These are phyloP conservation scores for Penaeus chinensis DNA, from an alignment of 1,140 invertebrate genomes.

Conservation along the genomic window DNA sequence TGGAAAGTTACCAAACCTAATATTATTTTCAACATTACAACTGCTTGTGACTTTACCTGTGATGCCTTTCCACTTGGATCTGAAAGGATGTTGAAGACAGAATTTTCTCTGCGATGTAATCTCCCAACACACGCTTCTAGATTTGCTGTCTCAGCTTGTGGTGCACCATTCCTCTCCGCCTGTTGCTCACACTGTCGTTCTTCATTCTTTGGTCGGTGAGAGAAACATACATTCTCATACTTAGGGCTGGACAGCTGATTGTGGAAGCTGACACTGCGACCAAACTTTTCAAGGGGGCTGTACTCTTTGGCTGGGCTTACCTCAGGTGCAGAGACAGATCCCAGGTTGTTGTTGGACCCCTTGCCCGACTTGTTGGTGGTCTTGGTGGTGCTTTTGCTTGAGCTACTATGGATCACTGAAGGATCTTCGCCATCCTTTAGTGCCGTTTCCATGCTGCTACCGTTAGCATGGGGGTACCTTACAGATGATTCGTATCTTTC, in stretches of 20 bases:
- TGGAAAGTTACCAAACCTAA: no score
- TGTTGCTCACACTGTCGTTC: conserved; percentile 26
- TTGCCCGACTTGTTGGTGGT: conserved; percentile 17
- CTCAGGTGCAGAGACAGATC: conserved; percentile 63
- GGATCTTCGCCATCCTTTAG: conserved; percentile 1
- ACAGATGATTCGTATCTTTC: conserved; percentile 31
- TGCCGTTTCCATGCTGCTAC: not conserved
- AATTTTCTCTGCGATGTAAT: conserved; percentile 57
- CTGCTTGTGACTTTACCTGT: conserved; percentile 23
- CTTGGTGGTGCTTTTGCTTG: conserved; percentile 13
- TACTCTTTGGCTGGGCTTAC: conserved; percentile 63
- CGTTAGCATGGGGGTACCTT: not conserved
- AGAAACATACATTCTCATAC: conserved; percentile 64
- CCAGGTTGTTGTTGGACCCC: conserved; percentile 60
- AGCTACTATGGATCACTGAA: not conserved
- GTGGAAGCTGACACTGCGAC: conserved; percentile 64
- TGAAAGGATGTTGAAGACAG: conserved; percentile 63
- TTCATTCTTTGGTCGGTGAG: conserved; percentile 27
- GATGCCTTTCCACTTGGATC: conserved; percentile 36
- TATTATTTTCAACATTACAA: not conserved
- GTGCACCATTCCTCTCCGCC: conserved; percentile 18
- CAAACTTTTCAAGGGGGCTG: conserved; percentile 59
- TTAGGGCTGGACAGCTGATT: conserved; percentile 65
- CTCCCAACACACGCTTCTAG: conserved; percentile 60
- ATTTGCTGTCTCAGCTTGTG: conserved; percentile 55